A percentile compares a stretch with the other conserved stretches of the same genome.
Evolutionary conservation across 2,113 vertebrate species (phyloP).

Genomic region (Chlamydotis undulata): DNA sequence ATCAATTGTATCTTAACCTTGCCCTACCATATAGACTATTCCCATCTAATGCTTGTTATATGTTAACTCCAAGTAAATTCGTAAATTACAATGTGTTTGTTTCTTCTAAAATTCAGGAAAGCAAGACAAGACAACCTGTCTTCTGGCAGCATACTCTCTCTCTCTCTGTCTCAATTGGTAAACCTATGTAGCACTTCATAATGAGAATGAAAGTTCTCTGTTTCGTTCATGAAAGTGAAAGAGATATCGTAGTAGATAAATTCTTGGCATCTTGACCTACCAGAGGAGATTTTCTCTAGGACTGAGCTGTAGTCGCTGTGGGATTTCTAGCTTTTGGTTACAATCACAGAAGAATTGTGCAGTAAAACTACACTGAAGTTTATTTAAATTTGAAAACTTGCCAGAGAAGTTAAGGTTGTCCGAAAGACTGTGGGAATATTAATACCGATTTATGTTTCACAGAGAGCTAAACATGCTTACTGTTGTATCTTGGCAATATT

Average conservation of each 20-base stretch:
- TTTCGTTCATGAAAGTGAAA: background rate
- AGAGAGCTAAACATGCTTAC: background rate
- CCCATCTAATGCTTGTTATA: background rate
- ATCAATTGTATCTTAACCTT: background rate
- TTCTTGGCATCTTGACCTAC: background rate
- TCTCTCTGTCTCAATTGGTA: background rate
- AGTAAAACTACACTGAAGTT: background rate
- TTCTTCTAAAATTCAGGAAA: background rate
- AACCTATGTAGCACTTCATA: background rate
- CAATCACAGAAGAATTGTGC: background rate
- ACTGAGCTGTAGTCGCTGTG: background rate
- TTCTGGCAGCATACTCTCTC: background rate
- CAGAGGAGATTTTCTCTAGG: background rate
- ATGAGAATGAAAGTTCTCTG: background rate
- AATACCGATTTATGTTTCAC: background rate
- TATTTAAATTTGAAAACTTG: background rate
- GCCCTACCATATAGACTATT: background rate
- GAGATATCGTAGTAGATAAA: background rate
- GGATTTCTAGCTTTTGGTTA: background rate
- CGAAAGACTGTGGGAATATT: background rate
- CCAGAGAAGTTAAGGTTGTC: background rate
- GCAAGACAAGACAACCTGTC: background rate
- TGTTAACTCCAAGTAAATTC: background rate
- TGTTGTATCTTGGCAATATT: background rate
- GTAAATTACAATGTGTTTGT: background rate